Base-by-base conservation (phyloP, 2,888 invertebrate genomes). In the Mesochorus sp. region DNA sequence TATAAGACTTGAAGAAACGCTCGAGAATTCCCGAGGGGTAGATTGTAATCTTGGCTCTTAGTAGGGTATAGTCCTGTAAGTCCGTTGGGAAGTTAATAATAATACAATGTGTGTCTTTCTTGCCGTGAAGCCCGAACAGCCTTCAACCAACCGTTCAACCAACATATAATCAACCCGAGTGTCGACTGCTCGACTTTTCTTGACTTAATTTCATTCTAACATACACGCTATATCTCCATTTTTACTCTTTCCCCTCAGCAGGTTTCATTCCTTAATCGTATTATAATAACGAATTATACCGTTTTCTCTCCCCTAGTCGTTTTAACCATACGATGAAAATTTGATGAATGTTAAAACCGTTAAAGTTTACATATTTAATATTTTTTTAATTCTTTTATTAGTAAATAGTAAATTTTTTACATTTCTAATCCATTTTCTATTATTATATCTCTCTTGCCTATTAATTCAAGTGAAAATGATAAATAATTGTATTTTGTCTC, bases 21-120 rank as follows among this genome's bases (percentile, higher is more conserved):
- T 17, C 19, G 12, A 53, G 34, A 59, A 73, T 34, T 70, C 68
- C 78, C 59, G 59, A 74, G 44, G 78, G 78, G 78, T 78, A 78
- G 78, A 78, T 78, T 34, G 51, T 53, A 39, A 78, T 78, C 78
- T 64, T 42, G 39, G 26, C 62, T 42, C 19, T 49, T 37, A 37
- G 39, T 42, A 68, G 49, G 49, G 26, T 51, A 51, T 21, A 44
- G 42, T 26, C 53, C n/a, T n/a, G n/a, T n/a, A 59, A 59, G 39
- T 68, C 39, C 47, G 47, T 55, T 64, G 47, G 47, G 49, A 57
- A 39, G 44, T 67, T 59, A 57, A 59, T 76, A n/a, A n/a, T n/a
- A 71, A 66, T 53, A 49, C 64, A 68, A 66, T 51, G 51, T 31
- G 26, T 59, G 12, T 37, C 62, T 42, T 61, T 61, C 61, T 44